phyloP scores from a whole-genome alignment of 2,797 vertebrate genomes.

The Muscicapa striata region DNA sequence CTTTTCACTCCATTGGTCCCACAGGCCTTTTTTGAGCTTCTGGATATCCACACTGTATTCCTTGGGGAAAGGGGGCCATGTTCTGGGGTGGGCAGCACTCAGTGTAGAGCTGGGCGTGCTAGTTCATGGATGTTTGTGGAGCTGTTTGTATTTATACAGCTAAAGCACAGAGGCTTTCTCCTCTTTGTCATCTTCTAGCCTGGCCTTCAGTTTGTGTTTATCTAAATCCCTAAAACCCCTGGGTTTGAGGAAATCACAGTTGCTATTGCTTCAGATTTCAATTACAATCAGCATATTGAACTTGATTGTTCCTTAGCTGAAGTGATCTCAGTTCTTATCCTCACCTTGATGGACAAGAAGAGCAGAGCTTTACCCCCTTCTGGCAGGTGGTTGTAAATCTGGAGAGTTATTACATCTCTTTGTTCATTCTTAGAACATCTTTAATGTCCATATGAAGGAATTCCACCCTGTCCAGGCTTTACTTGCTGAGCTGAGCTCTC shows the following conservation, averaged over 20 bases:
- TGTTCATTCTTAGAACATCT: neutral
- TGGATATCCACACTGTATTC: neutral
- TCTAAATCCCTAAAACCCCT: neutral
- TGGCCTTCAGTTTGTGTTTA: neutral
- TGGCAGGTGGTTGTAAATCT: neutral
- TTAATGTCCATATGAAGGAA: neutral
- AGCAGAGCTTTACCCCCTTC: neutral
- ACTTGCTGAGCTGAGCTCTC: neutral
- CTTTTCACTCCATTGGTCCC: neutral
- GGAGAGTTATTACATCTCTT: rapidly evolving
- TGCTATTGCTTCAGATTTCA: neutral
- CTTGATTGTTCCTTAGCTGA: neutral
- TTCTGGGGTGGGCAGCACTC: neutral
- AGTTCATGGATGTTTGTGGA: neutral
- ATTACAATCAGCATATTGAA: neutral
- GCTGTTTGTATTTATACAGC: neutral
- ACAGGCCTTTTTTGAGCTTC: neutral
- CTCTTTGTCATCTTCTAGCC: neutral
- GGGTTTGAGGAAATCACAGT: rapidly evolving
- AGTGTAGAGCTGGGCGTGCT: neutral
- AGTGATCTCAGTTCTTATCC: neutral
- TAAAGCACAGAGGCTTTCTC: neutral
- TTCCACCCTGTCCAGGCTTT: neutral
- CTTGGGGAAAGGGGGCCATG: neutral
- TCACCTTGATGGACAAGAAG: neutral